Conservation (phyloP, 2,888 invertebrate genomes). For the Philereme vetulata region DNA sequence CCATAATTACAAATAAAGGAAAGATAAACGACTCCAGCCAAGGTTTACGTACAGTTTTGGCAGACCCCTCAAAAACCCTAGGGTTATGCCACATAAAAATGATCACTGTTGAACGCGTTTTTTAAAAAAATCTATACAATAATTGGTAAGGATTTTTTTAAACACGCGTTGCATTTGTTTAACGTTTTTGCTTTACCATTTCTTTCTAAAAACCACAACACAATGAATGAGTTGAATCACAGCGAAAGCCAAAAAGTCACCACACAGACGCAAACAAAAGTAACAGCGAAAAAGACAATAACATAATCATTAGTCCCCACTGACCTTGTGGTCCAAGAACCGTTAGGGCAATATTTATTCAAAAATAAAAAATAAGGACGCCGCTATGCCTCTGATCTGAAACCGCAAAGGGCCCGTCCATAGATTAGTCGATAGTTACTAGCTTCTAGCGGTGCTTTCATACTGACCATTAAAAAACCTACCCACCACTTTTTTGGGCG, state of each 20-base stretch:
- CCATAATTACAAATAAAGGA: no score
- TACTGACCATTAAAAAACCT: conserved; percentile 33
- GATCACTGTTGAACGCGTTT: no score
- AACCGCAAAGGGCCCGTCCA: conserved; percentile 65
- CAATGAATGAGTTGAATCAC: conserved; percentile 33
- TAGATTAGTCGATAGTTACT: conserved; percentile 22
- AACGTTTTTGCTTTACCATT: no score
- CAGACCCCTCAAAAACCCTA: no score
- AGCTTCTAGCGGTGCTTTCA: conserved; percentile 48
- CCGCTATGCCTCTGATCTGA: conserved; percentile 78
- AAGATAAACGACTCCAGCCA: no score
- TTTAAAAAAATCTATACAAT: no score
- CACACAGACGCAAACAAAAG: conserved; percentile 30
- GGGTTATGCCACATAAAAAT: no score
- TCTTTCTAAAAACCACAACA: conserved; percentile 17
- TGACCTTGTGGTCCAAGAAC: conserved; percentile 71
- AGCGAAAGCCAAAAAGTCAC: conserved; percentile 34
- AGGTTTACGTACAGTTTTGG: no score
- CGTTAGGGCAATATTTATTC: conserved; percentile 66
- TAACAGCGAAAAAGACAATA: conserved; percentile 51
- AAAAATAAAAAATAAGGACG: conserved; percentile 54
- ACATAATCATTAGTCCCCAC: conserved; percentile 61
- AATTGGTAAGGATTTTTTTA: no score
- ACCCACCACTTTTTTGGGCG: conserved; percentile 4
- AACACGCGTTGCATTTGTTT: no score